These are phyloP conservation scores for Trachelus stipa DNA, from an alignment of 2,888 invertebrate species.

Conservation along the genomic window DNA sequence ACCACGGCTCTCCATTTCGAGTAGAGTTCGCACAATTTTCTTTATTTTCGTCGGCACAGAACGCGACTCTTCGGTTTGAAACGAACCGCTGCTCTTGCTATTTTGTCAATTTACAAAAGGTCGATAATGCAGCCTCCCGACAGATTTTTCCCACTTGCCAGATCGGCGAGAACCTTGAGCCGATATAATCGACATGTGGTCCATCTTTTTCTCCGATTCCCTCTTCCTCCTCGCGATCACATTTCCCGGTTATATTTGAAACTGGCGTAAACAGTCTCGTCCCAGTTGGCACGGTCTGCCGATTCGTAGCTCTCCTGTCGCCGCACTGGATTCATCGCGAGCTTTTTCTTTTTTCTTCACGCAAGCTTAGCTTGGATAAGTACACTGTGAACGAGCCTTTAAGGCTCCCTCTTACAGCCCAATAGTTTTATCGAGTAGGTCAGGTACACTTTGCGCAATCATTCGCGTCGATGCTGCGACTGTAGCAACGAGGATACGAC, in stretches of 20 bases:
- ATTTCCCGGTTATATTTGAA: constrained; percentile 17
- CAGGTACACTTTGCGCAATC: background rate
- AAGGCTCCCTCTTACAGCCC: background rate
- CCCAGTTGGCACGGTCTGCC: constrained; percentile 44
- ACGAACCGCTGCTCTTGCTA: background rate
- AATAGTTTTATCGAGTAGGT: background rate
- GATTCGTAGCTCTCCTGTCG: background rate
- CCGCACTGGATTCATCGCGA: background rate
- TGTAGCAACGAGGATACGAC: no score
- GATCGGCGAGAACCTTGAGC: no score
- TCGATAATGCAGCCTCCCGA: no score
- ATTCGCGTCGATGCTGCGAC: background rate
- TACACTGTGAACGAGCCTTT: background rate
- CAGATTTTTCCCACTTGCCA: no score
- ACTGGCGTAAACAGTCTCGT: constrained; percentile 38
- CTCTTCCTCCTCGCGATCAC: constrained; percentile 1
- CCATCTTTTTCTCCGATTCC: background rate
- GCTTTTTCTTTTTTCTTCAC: background rate
- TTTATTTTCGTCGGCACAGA: background rate
- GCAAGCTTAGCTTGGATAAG: background rate
- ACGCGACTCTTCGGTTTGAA: background rate
- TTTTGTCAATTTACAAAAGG: background rate
- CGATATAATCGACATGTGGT: background rate
- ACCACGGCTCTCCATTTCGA: background rate
- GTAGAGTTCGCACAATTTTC: background rate